A percentile compares a stretch with the other conserved stretches of the same genome.
These are phyloP conservation scores for Troides helena DNA, from an alignment of 2,888 invertebrate genomes.

Conservation along the genomic window DNA sequence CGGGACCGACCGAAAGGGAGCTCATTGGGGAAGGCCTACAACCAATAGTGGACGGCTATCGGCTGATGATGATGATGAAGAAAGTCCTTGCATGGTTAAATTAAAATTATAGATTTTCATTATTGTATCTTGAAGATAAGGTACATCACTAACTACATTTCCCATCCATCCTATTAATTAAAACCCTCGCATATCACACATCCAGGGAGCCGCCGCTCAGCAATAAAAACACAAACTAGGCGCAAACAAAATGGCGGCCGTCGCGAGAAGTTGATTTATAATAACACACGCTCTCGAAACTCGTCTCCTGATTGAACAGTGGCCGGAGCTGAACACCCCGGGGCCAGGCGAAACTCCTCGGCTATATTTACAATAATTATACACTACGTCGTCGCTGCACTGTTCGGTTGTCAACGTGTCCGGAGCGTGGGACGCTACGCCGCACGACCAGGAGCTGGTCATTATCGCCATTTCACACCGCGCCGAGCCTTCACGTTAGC, in stretches of 20 bases:
- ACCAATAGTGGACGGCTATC: too few species aligned
- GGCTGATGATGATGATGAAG: too few species aligned
- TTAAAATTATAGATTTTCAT: too few species aligned
- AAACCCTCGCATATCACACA: conserved; percentile 5
- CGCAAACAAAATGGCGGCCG: conserved; percentile 14
- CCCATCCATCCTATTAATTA: neutral
- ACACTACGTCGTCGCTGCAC: conserved; percentile 18
- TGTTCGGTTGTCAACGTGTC: conserved; percentile 45
- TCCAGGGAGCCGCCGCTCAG: neutral
- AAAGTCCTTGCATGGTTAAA: too few species aligned
- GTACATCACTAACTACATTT: neutral
- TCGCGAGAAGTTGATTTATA: conserved; percentile 20
- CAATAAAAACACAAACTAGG: conserved; percentile 18
- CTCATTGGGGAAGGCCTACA: too few species aligned
- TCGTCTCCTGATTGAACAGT: conserved; percentile 24
- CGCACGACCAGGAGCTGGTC: conserved; percentile 52
- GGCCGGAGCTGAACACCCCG: conserved; percentile 15
- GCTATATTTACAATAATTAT: conserved; percentile 28
- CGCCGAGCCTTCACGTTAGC: too few species aligned
- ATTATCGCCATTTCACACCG: conserved; percentile 47
- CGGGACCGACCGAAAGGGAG: too few species aligned
- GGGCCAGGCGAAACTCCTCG: conserved; percentile 17
- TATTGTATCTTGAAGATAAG: too few species aligned
- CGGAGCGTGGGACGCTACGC: conserved; percentile 23
- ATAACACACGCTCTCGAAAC: conserved; percentile 20